Evolutionary conservation across 2,797 vertebrate genomes (phyloP), one percentile per base, ranked within the genome.

Genomic region (Rhabdophis nuchalis): DNA sequence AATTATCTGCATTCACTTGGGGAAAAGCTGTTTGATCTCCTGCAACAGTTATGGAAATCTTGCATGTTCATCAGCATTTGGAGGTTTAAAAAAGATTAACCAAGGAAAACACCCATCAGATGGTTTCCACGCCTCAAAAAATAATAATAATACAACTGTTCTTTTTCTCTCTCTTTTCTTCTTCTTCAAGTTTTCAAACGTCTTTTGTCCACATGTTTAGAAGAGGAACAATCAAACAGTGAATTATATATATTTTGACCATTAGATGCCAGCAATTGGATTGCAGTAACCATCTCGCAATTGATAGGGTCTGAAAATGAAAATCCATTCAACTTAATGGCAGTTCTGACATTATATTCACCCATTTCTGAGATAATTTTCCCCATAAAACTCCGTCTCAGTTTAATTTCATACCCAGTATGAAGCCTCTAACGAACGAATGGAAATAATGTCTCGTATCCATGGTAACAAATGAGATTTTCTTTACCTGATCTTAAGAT

Each of bases 391-490:
- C 52, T 90, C 77, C 92, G 92, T 95, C 96, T 96, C 93, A 94
- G 92, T 96, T 96, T 96, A 96, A 96, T 96, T 96, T 95, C 94
- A 95, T 93, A 92, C 95, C 90, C 94, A 94, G 96, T 95, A 93
- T 93, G 95, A 96, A 85, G 91, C 95, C 94, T 96, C 93, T 95
- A 94, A 95, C 95, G 95, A 95, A 95, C 95, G 94, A 95, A 96
- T 96, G 94, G 95, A 95, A 96, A 94, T 96, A 96, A 94, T 94
- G 94, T 95, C 94, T 93, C 89, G 93, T 96, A 96, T 94, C 96
- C 95, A 96, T 96, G 95, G 96, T 91, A 96, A 97, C 96, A 96
- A 96, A 95, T 89, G 93, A 97, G 94, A 91, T 94, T 95, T 82
- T 92, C 90, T 97, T 96, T 95, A 95, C 96, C 94, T 96, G 93